Conservation (phyloP, 1,140 invertebrate genomes). For the Diuraphis noxia region DNA sequence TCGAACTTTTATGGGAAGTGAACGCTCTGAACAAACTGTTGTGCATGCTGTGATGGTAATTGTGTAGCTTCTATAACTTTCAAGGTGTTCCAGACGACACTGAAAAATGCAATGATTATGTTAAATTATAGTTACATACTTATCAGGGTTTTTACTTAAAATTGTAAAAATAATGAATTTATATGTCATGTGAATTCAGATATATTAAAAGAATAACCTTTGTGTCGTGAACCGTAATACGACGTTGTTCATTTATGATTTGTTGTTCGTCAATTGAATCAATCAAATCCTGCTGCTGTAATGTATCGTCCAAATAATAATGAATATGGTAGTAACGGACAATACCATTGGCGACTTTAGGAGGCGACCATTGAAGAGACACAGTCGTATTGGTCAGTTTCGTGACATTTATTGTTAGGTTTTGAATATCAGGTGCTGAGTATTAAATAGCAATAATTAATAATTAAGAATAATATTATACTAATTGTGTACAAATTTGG, state of each 20-base stretch:
- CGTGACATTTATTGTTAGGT: slow-evolving; percentile 63
- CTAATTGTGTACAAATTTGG: not conserved
- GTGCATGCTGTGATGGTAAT: slow-evolving; percentile 73
- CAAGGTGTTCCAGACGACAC: slow-evolving; percentile 57
- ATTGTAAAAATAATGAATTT: not conserved
- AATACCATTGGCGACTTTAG: slow-evolving; percentile 72
- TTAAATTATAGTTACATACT: not conserved
- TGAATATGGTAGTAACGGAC: slow-evolving; percentile 72
- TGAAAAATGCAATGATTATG: not conserved
- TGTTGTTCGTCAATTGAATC: slow-evolving; percentile 38
- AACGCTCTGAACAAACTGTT: slow-evolving; percentile 66
- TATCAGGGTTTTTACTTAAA: not conserved
- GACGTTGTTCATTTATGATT: slow-evolving; percentile 57
- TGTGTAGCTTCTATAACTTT: slow-evolving; percentile 68
- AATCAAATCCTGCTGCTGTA: slow-evolving; percentile 59
- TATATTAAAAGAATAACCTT: not conserved
- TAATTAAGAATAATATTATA: not conserved
- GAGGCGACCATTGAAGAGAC: slow-evolving; percentile 71
- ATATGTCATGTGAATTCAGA: not conserved
- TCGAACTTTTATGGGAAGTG: slow-evolving; percentile 59
- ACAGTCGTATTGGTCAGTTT: slow-evolving; percentile 72
- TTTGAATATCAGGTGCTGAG: slow-evolving; percentile 64
- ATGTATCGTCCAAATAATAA: not conserved
- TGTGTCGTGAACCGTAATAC: not conserved
- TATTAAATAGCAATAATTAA: not conserved